Base-by-base conservation (phyloP, 2,113 vertebrate genomes). In the Suncus etruscus region DNA sequence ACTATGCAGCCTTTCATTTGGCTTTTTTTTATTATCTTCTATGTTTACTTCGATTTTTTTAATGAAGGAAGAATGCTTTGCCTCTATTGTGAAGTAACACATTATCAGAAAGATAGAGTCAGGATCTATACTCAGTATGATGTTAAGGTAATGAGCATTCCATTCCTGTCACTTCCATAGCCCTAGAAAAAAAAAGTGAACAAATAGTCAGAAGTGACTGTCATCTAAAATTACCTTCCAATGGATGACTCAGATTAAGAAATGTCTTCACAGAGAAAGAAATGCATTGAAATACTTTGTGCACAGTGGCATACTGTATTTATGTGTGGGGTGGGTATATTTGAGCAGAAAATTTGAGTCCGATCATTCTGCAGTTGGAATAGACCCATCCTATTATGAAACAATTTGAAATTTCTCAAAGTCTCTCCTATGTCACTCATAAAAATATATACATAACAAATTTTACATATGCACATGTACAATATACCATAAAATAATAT, bases 81-180 rank as follows among this genome's bases (percentile, higher is more conserved):
- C 31, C 31, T 3, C 6, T 0, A 45, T 45, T 61, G 58, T 24
- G 16, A 81, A 87, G 14, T 32, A 75, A 79, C 11, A 80, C 4
- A 50, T 50, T 82, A 82, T 69, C 39, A 91, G 72, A 76, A 72
- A 86, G 76, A 58, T 81, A 66, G 72, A 91, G 61, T 31, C 58
- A 76, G 78, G n/a, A 3, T 27, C 15, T 76, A 47, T 74, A n/a
- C 1, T 69, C 18, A 22, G 18, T 65, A 32, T 68, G 12, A 20
- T 18, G 3, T 4, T 45, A 50, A 25, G 8, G 22, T 76, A 65
- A n/a, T 32, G 50, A 54, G 1, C 18, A 8, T 54, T 70, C 3
- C 11, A 4, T 70, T 74, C 4, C 32, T 61, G 1, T n/a, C 22
- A 45, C 20, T 54, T 11, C 10, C 8, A 8, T 7, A 3, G 65